Percentiles rank a stretch among this genome's conserved stretches.
phyloP scores from a whole-genome alignment of 2,113 vertebrate species.

The Gallinago media region DNA sequence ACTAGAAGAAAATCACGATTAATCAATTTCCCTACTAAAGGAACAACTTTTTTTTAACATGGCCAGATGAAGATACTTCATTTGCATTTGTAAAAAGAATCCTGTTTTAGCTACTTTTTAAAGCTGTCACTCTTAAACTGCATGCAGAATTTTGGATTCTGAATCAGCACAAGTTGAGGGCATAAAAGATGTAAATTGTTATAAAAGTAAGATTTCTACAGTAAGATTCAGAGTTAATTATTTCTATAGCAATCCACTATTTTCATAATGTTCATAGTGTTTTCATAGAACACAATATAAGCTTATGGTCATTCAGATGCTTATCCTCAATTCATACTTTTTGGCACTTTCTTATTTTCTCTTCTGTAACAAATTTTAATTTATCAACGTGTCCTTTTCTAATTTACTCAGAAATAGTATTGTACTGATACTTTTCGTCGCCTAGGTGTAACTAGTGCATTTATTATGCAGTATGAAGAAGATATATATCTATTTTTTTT shows the following conservation, averaged over 20 bases:
- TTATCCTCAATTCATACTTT: not conserved
- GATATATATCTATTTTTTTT: conserved; percentile 19
- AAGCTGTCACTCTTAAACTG: not conserved
- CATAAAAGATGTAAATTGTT: not conserved
- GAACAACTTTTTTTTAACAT: not conserved
- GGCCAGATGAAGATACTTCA: not conserved
- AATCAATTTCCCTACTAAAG: not conserved
- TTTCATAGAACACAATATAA: not conserved
- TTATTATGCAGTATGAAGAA: not conserved
- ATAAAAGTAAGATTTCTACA: not conserved
- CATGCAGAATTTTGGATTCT: not conserved
- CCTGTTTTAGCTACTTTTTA: not conserved
- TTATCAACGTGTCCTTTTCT: not conserved
- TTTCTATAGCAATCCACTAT: not conserved
- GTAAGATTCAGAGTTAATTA: not conserved
- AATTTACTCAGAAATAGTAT: not conserved
- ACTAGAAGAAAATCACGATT: not conserved
- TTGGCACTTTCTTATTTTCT: not conserved
- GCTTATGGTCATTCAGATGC: not conserved
- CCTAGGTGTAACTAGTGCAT: not conserved
- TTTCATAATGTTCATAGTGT: not conserved
- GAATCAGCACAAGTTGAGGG: not conserved
- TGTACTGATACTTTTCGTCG: not conserved
- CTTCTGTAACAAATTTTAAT: not conserved
- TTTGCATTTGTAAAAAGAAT: not conserved